Base-by-base conservation (phyloP, 2,113 vertebrate species). In the Cryptotis parvus region DNA sequence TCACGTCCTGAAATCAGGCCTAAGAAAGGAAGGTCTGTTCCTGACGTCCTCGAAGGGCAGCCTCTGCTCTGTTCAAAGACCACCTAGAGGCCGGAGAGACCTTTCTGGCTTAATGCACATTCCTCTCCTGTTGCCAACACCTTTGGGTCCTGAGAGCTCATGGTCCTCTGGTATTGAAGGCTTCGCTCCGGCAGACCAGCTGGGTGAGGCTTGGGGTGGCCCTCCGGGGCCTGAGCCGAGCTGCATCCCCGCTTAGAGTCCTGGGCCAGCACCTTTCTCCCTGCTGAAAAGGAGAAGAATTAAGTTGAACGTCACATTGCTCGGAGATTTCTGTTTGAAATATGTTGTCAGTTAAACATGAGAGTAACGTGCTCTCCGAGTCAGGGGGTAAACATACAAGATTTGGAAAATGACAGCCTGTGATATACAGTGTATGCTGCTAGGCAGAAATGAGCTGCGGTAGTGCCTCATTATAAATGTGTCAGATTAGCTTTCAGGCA, bases 401-500 rank as follows among this genome's bases (percentile, higher is more conserved):
- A 95, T 97, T 96, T 20, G 87, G 97, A 74, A 97, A 95, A 93
- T 92, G 94, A 96, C 88, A 96, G 16, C 49, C 68, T 65, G 26
- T 95, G 95, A 97, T 96, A 96, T 97, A 95, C 66, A 95, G 52
- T 93, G 55, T 94, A 33, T 90, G 69, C 90, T 97, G 94, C 68
- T 90, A 96, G 92, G 90, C 87, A 95, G 91, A 87, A 96, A 96
- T 96, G 96, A 97, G 96, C 95, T 93, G 90, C 83, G 79, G 68
- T 91, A 86, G 37, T 52, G 96, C 97, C 97, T 96, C 96, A 96
- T 97, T 97, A 95, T 91, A 90, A 96, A 94, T 80, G 82, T 98
- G 97, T 97, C 97, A 97, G 26, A 91, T 95, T 90, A 65, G 95
- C 90, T 96, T 91, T 93, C 82, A 92, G 95, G 84, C 76, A 84